Conservation (phyloP, 2,888 invertebrate genomes). For the Campopleginae sp. region DNA sequence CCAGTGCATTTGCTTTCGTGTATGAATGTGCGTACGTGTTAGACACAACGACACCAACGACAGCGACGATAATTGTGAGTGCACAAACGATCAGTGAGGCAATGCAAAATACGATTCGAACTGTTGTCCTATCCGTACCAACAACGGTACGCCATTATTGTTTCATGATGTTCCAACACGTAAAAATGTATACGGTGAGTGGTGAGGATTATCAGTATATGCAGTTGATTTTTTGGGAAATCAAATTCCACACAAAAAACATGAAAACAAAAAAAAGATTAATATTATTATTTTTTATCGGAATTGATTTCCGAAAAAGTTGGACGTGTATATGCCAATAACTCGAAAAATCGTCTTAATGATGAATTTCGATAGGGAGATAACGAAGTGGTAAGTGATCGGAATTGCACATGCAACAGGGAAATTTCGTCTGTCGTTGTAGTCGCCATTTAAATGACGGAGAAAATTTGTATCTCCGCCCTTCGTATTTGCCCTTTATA, state of each 20-base stretch:
- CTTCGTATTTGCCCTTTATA: not conserved
- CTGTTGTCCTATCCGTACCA: not conserved
- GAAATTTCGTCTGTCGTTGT: slow-evolving; percentile 62
- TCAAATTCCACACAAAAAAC: not conserved
- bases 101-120: slow-evolving; percentile 17
- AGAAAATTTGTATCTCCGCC: slow-evolving; percentile 1
- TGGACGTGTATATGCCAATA: not conserved
- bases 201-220: not conserved
- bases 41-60: slow-evolving; percentile 65
- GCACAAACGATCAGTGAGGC: slow-evolving; percentile 43
- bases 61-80: slow-evolving; percentile 60
- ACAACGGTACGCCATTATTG: not conserved
- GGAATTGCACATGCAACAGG: slow-evolving; percentile 61
- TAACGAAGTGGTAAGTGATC: slow-evolving; percentile 56
- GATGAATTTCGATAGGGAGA: slow-evolving; percentile 48
- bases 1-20: slow-evolving; percentile 14
- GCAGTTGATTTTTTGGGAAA: not conserved
- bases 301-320: not conserved
- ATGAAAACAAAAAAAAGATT: not conserved
- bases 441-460: slow-evolving; percentile 46
- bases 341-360: slow-evolving; percentile 37
- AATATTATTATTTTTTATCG: not conserved
- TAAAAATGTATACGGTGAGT: slow-evolving; percentile 12
- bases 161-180: slow-evolving; percentile 14
- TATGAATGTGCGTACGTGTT: slow-evolving; percentile 21